phyloP scores from a whole-genome alignment of 2,797 vertebrate genomes.

The Lerista edwardsae region DNA sequence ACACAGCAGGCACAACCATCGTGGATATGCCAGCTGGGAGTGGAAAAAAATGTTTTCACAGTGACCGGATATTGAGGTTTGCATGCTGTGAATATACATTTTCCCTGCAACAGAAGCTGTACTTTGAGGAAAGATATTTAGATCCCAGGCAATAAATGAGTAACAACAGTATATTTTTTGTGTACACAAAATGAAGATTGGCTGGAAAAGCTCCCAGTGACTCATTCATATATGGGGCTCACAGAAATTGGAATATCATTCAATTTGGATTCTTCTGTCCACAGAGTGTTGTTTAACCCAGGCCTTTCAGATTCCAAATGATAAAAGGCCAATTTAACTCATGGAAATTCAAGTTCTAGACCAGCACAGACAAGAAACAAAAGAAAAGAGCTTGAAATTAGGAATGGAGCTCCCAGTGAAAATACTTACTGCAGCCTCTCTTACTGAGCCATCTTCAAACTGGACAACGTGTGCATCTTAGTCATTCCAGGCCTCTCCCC shows the following conservation, averaged over 20 bases:
- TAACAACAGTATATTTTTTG: conserved; percentile 15
- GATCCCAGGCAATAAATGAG: conserved; percentile 18
- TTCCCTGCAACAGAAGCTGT: conserved; percentile 2
- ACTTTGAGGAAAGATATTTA: neutral
- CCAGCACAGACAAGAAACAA: neutral
- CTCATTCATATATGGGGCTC: neutral
- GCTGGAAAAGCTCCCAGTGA: conserved; percentile 4
- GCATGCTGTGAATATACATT: conserved; percentile 20
- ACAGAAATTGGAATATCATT: conserved; percentile 14
- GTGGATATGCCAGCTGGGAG: neutral
- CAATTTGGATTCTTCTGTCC: neutral
- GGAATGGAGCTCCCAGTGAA: neutral
- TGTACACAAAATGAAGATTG: conserved; percentile 24
- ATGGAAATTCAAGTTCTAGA: neutral
- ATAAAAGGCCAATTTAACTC: neutral
- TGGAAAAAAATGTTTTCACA: neutral
- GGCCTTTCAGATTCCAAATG: neutral
- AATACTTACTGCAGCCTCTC: neutral
- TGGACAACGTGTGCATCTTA: neutral
- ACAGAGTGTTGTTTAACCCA: neutral
- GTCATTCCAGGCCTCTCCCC: neutral
- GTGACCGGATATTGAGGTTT: neutral
- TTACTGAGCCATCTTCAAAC: neutral
- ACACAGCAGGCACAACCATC: neutral
- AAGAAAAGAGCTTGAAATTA: neutral